Evolutionary conservation across 1,140 invertebrate species (phyloP).

Genomic region (Saccostrea cuccullata): DNA sequence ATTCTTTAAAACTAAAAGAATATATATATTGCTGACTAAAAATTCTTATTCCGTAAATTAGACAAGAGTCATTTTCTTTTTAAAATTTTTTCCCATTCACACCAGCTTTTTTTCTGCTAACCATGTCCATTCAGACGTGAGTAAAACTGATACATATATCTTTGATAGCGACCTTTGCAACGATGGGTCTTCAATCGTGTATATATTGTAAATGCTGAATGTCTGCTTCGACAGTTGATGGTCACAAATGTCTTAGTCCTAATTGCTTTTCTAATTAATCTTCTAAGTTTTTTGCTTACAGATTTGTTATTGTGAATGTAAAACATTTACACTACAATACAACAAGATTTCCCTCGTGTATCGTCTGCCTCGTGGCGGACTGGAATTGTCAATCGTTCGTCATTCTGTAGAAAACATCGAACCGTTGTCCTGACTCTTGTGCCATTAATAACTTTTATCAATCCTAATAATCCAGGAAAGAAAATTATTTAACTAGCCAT

Average conservation of each 20-base stretch:
- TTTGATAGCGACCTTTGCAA: slow-evolving; percentile 12
- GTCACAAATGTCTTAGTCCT: background rate
- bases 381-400: slow-evolving; percentile 39
- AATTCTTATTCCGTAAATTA: too few species aligned
- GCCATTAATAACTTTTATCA: slow-evolving; percentile 54
- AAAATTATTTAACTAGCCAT: slow-evolving; percentile 57
- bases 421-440: slow-evolving; percentile 32
- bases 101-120: too few species aligned
- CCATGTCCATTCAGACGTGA: background rate
- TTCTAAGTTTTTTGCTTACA: slow-evolving; percentile 42
- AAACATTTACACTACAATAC: slow-evolving; percentile 54
- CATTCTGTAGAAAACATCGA: slow-evolving; percentile 31
- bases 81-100: too few species aligned
- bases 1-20: too few species aligned
- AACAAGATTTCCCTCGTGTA: slow-evolving; percentile 50
- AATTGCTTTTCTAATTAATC: slow-evolving; percentile 37
- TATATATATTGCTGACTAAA: too few species aligned
- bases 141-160: slow-evolving; percentile 3
- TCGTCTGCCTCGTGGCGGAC: slow-evolving; percentile 38
- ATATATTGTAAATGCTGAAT: slow-evolving; percentile 17
- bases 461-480: slow-evolving; percentile 52
- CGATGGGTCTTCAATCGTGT: slow-evolving; percentile 7
- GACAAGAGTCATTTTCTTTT: too few species aligned
- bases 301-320: slow-evolving; percentile 45
- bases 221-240: slow-evolving; percentile 9